Conservation (phyloP, 2,888 invertebrate species). For the Ormyrus rosae region DNA sequence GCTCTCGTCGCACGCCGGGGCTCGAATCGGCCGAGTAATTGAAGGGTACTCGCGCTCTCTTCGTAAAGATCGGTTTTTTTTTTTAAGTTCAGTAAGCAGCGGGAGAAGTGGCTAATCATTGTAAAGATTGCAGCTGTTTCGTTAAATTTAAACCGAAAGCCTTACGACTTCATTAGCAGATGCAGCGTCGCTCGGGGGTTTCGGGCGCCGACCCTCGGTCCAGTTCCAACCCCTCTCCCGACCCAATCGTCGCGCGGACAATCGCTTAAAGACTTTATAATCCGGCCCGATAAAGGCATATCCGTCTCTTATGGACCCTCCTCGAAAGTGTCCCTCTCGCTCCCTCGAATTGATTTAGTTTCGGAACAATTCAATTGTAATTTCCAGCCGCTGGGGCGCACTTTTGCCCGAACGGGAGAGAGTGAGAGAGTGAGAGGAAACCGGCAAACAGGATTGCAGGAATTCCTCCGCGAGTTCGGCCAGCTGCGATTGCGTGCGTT, state of each 20-base stretch:
- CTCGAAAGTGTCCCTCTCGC: background rate
- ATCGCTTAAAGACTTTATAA: conserved; percentile 54
- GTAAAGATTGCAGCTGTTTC: too few relatives aligned
- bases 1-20: too few relatives aligned
- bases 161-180: too few relatives aligned
- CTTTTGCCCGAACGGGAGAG: conserved; percentile 7
- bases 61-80: too few relatives aligned
- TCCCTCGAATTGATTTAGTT: conserved; percentile 57
- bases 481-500: conserved; percentile 14
- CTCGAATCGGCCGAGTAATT: too few relatives aligned
- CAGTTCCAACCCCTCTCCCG: too few relatives aligned
- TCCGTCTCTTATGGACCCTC: background rate
- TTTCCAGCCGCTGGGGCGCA: conserved; percentile 51
- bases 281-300: conserved; percentile 33
- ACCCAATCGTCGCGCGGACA: conserved; percentile 7
- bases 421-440: background rate
- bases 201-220: too few relatives aligned
- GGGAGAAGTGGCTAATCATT: too few relatives aligned
- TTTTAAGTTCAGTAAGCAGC: too few relatives aligned
- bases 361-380: conserved; percentile 59
- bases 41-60: too few relatives aligned
- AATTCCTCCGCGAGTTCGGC: conserved; percentile 35
- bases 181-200: too few relatives aligned
- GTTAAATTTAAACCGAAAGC: too few relatives aligned
- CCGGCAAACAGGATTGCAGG: conserved; percentile 16